These are phyloP conservation scores for Dendrolimus kikuchii DNA, from an alignment of 1,140 invertebrate species.

Conservation along the genomic window DNA sequence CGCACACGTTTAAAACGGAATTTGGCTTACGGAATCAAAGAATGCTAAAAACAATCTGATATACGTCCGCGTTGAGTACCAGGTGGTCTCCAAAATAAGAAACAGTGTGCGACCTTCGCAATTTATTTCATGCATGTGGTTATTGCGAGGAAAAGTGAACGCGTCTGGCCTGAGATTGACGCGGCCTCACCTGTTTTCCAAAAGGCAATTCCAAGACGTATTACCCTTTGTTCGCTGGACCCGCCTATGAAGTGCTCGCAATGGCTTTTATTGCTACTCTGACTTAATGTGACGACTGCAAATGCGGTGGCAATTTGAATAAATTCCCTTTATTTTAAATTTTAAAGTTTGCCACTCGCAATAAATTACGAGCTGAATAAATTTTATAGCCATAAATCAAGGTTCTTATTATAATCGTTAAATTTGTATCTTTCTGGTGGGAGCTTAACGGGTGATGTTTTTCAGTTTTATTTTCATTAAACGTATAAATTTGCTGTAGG, in stretches of 20 bases:
- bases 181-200: slow-evolving; percentile 49
- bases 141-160: slow-evolving; percentile 46
- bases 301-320: slow-evolving; percentile 26
- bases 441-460: too few relatives aligned
- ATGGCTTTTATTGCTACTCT: slow-evolving; percentile 38
- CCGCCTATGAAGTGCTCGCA: slow-evolving; percentile 34
- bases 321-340: slow-evolving; percentile 16
- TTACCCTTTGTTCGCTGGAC: slow-evolving; percentile 51
- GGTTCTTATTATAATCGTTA: too few relatives aligned
- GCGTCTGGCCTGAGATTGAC: slow-evolving; percentile 28
- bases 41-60: slow-evolving; percentile 47
- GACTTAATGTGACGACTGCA: slow-evolving; percentile 36
- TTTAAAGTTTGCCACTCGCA: slow-evolving; percentile 11
- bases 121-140: slow-evolving; percentile 36
- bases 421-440: too few relatives aligned
- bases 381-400: too few relatives aligned
- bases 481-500: too few relatives aligned
- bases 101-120: slow-evolving; percentile 38
- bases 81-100: slow-evolving; percentile 51
- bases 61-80: slow-evolving; percentile 45
- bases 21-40: slow-evolving; percentile 49
- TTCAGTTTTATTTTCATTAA: too few relatives aligned
- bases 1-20: slow-evolving; percentile 46
- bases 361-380: not conserved
- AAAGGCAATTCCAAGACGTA: slow-evolving; percentile 52